Evolutionary conservation across 2,888 invertebrate species (phyloP).

Genomic region (Athetis lepigone): DNA sequence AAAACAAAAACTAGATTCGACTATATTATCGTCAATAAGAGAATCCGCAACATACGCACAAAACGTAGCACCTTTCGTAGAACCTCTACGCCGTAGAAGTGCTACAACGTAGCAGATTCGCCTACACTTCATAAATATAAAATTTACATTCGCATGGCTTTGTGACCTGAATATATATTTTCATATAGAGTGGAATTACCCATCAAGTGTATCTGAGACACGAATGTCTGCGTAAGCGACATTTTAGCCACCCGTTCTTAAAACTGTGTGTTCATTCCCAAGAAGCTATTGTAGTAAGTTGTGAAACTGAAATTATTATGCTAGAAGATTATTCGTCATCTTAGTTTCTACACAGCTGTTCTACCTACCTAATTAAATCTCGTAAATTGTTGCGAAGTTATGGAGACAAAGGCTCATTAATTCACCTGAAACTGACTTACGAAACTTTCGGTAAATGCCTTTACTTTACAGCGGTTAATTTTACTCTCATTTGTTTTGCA

Average conservation of each 20-base stretch:
- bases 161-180: constrained; percentile 39
- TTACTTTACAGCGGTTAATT: constrained; percentile 40
- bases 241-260: constrained; percentile 37
- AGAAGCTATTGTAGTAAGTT: constrained; percentile 67
- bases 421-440: constrained; percentile 47
- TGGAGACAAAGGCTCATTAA: constrained; percentile 43
- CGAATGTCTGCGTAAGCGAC: constrained; percentile 30
- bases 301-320: constrained; percentile 52
- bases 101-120: constrained; percentile 46
- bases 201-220: constrained; percentile 18
- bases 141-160: constrained; percentile 25
- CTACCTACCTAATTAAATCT: constrained; percentile 42
- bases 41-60: constrained; percentile 2
- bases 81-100: constrained; percentile 45
- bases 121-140: constrained; percentile 16
- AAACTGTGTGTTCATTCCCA: constrained; percentile 65
- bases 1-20: neutral
- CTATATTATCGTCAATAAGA: neutral
- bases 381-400: constrained; percentile 38
- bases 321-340: constrained; percentile 58
- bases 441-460: constrained; percentile 44
- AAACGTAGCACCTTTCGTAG: constrained; percentile 28
- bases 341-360: constrained; percentile 26
- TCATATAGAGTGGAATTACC: constrained; percentile 23
- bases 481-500: constrained; percentile 27